Evolutionary conservation across 2,113 vertebrate species (phyloP).

Genomic region (Planiliza haematocheilus): DNA sequence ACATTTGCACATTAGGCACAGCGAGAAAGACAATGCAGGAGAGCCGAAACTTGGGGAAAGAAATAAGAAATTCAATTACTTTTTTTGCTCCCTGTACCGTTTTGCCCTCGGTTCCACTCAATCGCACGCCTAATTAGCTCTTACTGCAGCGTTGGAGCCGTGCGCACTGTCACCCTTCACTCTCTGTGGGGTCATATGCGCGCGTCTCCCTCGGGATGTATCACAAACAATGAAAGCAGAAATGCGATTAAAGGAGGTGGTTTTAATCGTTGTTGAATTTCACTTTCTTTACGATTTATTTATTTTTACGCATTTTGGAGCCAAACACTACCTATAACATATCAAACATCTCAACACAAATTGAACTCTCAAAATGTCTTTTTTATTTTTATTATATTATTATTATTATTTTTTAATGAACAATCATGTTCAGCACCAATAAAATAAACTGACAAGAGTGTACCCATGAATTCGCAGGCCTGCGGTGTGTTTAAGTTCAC

Average conservation of each 20-base stretch:
- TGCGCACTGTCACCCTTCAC: conserved; percentile 18
- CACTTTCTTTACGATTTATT: neutral
- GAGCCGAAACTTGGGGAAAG: conserved; percentile 32
- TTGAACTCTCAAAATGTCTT: too few relatives aligned
- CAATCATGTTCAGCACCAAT: neutral
- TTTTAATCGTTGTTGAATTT: conserved; percentile 10
- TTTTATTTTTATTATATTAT: too few relatives aligned
- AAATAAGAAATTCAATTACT: conserved; percentile 63
- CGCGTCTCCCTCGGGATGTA: conserved; percentile 35
- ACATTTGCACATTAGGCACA: conserved; percentile 25
- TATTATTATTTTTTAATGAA: too few relatives aligned
- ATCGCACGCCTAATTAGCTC: conserved; percentile 73
- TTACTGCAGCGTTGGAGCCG: conserved; percentile 22
- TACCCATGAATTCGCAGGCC: conserved; percentile 10
- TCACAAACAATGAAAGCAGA: conserved; percentile 31
- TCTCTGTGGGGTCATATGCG: conserved; percentile 40
- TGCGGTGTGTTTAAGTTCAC: neutral
- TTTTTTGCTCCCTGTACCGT: conserved; percentile 27
- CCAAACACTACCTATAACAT: neutral
- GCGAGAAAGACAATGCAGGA: conserved; percentile 35
- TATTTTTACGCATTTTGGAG: neutral
- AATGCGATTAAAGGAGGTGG: conserved; percentile 22
- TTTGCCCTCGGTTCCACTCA: conserved; percentile 68
- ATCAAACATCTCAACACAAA: neutral
- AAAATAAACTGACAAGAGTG: neutral